These are phyloP conservation scores for Nothoprocta pentlandii DNA, from an alignment of 2,113 vertebrate genomes.

Conservation along the genomic window DNA sequence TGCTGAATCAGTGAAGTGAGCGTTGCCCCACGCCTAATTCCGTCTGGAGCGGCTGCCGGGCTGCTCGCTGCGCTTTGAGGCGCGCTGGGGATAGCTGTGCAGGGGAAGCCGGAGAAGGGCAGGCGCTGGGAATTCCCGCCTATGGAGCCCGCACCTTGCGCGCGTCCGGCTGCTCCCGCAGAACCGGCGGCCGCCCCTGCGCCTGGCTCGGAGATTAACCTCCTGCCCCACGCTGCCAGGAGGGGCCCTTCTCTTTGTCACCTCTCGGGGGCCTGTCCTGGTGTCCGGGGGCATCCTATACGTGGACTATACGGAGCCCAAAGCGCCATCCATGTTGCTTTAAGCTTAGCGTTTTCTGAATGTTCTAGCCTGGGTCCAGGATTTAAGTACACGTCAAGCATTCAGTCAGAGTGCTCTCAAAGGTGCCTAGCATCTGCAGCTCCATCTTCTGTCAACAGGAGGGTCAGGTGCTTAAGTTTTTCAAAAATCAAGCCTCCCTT, in stretches of 20 bases:
- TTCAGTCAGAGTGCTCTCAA: conserved; percentile 1
- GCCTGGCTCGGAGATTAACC: conserved; percentile 9
- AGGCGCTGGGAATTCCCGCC: conserved; percentile 1
- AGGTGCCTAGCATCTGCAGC: conserved; percentile 22
- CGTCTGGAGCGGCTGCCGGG: not conserved
- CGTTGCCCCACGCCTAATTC: not conserved
- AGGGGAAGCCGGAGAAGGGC: conserved; percentile 16
- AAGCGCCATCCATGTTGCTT: not conserved
- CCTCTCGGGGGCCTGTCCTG: not conserved
- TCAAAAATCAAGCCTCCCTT: conserved; percentile 13
- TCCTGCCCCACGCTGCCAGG: not conserved
- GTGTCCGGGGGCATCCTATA: not conserved
- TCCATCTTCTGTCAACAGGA: conserved; percentile 53
- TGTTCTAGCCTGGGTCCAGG: not conserved
- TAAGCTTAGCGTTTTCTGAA: not conserved
- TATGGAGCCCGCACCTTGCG: conserved; percentile 24
- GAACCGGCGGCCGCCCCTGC: conserved; percentile 8
- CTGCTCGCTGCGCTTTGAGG: not conserved
- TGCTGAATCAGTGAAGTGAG: not conserved
- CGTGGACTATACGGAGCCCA: not conserved
- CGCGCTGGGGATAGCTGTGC: not conserved
- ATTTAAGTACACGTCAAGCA: not conserved
- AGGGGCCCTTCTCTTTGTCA: not conserved
- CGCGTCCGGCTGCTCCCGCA: conserved; percentile 8
- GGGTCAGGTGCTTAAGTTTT: conserved; percentile 2